Evolutionary conservation across 1,140 invertebrate genomes (phyloP), one percentile per base, ranked within the genome.

Genomic region (Brachionus rotundiformis): DNA sequence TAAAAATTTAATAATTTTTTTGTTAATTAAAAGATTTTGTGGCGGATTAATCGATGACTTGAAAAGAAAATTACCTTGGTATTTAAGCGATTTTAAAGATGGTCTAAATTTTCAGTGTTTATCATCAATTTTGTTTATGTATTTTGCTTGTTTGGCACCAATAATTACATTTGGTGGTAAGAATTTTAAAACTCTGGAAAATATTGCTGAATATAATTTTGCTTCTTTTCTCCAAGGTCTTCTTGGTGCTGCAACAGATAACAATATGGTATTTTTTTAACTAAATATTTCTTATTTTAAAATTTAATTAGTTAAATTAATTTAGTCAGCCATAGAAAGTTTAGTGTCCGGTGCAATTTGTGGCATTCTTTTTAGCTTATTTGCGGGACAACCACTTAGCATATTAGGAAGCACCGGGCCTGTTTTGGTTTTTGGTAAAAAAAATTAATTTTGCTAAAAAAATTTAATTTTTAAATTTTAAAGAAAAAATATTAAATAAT

Each of bases 361-460:
- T 86, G 97, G 97, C 2, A 91, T 98, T 83, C 91, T 94, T 25
- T 99, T 98, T 88, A 95, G 95, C 25, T 91, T 99, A 54, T 98
- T 98, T 89, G 94, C 95, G 83, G 97, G 97, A 3, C 97, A 99
- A 88, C 97, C 97, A 2, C 89, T 99, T 16, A 98, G 95, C 61
- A 95, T 99, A 84, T 90, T 99, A 49, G 96, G 97, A 33, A 98
- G 95, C 7, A 99, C 97, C 39, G 97, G 97, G 25, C 97, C 97
- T 25, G 95, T 99, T 0, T 90, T 99, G 81, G 96, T 99, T 29
- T 99, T 99, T 89, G 97, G 99, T 90, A 95, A 94, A 1, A 98
- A 41, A 95, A 94, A 1, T 98, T 84, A 92, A 97, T 44, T 98
- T 92, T 16, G 85, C 84, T 85, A 89, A 73, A 84, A 86, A 85